phyloP scores from a whole-genome alignment of 2,797 vertebrate genomes.

The Danio choprae region DNA sequence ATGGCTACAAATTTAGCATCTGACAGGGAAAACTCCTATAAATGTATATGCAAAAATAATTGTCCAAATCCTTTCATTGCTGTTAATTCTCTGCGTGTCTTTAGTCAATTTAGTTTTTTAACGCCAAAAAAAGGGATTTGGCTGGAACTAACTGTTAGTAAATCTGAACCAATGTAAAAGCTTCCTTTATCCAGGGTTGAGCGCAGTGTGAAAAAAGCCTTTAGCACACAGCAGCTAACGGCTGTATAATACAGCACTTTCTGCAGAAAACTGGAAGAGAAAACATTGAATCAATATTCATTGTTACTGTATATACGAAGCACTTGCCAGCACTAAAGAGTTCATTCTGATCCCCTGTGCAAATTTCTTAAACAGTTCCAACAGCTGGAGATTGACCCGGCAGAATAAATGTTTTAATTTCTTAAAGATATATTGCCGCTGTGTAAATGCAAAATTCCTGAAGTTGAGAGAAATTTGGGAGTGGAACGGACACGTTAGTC shows the following conservation, averaged over 20 bases:
- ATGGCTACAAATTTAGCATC: too few species aligned
- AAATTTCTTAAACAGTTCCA: conserved; percentile 19
- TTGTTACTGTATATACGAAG: background rate
- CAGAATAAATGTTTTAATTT: conserved; percentile 43
- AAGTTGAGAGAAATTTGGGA: conserved; percentile 30
- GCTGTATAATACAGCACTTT: background rate
- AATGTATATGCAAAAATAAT: too few species aligned
- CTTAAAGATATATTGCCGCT: conserved; percentile 28
- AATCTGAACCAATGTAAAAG: too few species aligned
- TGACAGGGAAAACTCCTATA: too few species aligned
- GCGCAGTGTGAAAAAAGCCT: too few species aligned
- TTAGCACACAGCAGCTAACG: too few species aligned
- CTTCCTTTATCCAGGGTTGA: too few species aligned
- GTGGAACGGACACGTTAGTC: conserved; percentile 22
- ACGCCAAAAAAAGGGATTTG: too few species aligned
- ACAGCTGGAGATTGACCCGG: conserved; percentile 32
- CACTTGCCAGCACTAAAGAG: background rate
- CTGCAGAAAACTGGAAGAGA: background rate
- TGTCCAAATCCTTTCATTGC: too few species aligned
- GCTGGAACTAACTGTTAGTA: too few species aligned
- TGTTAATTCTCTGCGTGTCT: too few species aligned
- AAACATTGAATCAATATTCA: conserved; percentile 8
- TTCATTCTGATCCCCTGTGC: background rate
- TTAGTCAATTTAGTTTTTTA: too few species aligned
- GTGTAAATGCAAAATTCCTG: conserved; percentile 46